These are phyloP conservation scores for Thinocorus orbignyianus DNA, from an alignment of 2,113 vertebrate genomes.

Conservation along the genomic window DNA sequence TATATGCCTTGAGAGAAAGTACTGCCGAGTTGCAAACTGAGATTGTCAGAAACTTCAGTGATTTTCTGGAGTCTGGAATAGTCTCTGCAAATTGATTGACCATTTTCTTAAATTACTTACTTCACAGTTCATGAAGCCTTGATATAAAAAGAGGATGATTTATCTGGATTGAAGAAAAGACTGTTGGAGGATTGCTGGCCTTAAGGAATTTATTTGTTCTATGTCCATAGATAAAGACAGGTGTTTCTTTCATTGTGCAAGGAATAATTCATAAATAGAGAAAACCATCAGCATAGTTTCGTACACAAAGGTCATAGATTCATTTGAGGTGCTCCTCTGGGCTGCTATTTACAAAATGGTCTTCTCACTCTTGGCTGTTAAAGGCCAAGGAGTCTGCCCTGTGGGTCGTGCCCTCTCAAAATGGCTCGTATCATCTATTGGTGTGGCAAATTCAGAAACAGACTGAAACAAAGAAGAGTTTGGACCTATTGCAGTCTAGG, in stretches of 20 bases:
- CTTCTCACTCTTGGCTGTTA: background rate
- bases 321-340: background rate
- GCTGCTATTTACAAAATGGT: background rate
- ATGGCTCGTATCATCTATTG: background rate
- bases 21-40: background rate
- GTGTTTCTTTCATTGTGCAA: background rate
- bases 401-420: background rate
- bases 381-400: background rate
- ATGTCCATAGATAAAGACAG: background rate
- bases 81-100: background rate
- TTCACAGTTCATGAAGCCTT: background rate
- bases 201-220: background rate
- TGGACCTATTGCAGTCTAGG: background rate
- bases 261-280: background rate
- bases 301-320: background rate
- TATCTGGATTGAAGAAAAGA: background rate
- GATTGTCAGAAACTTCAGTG: background rate
- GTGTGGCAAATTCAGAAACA: background rate
- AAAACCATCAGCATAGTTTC: background rate
- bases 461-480: background rate
- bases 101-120: background rate
- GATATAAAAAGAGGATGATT: background rate
- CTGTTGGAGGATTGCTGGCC: background rate
- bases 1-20: background rate
- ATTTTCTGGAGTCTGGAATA: background rate